Evolutionary conservation across 2,113 vertebrate species (phyloP).

Genomic region (Fukomys damarensis): DNA sequence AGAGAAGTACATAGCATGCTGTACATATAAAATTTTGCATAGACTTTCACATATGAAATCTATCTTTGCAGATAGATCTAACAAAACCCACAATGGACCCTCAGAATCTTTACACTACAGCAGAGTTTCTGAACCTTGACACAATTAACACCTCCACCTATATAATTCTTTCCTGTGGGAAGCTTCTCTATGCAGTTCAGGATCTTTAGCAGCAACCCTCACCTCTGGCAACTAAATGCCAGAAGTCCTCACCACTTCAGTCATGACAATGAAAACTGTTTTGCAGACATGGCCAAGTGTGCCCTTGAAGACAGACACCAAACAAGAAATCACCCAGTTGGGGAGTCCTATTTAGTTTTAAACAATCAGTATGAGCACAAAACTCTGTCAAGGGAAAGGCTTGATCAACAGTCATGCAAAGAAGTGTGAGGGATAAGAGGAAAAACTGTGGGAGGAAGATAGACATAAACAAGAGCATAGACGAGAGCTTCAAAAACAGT

Average conservation of each 20-base stretch:
- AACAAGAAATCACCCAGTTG: background rate
- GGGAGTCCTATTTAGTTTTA: background rate
- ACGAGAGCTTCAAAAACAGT: background rate
- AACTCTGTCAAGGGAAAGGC: background rate
- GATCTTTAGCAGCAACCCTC: background rate
- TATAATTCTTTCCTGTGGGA: background rate
- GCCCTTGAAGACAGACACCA: background rate
- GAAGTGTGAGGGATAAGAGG: background rate
- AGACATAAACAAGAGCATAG: background rate
- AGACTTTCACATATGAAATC: no score
- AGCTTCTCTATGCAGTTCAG: background rate
- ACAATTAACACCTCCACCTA: background rate
- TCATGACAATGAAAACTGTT: background rate
- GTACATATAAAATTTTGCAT: background rate
- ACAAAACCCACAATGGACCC: background rate
- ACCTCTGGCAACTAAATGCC: background rate
- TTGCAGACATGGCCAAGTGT: background rate
- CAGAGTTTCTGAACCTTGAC: background rate
- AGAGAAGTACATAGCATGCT: background rate
- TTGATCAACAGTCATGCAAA: background rate
- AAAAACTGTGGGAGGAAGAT: background rate
- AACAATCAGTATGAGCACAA: conserved; percentile 21
- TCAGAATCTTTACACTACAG: background rate
- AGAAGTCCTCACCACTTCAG: background rate
- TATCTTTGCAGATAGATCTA: background rate